phyloP scores from a whole-genome alignment of 2,888 invertebrate species.

The Mamestra brassicae region DNA sequence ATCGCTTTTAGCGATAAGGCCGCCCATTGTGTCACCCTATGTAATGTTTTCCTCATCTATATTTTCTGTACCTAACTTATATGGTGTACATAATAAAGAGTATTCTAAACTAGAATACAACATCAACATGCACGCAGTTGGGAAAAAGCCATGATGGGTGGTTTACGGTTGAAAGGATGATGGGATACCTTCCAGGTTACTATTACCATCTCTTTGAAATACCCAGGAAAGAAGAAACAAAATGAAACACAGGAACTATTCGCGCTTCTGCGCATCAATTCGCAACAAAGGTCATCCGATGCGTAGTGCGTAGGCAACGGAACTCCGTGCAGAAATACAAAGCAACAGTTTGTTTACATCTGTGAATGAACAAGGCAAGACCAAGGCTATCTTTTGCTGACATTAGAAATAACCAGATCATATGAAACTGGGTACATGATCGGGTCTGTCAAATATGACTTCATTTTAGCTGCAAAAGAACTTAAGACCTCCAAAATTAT shows the following conservation, averaged over 20 bases:
- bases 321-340: constrained; percentile 42
- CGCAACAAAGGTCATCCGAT: constrained; percentile 40
- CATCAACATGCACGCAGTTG: too few relatives aligned
- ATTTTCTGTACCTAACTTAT: too few relatives aligned
- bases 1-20: too few relatives aligned
- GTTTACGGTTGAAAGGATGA: not conserved
- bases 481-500: not conserved
- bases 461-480: not conserved
- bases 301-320: constrained; percentile 53
- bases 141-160: not conserved
- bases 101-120: not conserved
- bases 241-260: constrained; percentile 5
- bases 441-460: too few relatives aligned
- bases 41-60: too few relatives aligned
- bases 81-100: too few relatives aligned
- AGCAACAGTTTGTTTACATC: constrained; percentile 52
- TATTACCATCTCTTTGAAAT: not conserved
- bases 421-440: not conserved
- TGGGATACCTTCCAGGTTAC: not conserved
- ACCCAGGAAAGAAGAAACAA: not conserved
- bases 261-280: constrained; percentile 40
- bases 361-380: constrained; percentile 42
- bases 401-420: not conserved
- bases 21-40: too few relatives aligned
- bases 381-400: constrained; percentile 30